phyloP scores from a whole-genome alignment of 1,140 invertebrate species.

The Lepeophtheirus salmonis region DNA sequence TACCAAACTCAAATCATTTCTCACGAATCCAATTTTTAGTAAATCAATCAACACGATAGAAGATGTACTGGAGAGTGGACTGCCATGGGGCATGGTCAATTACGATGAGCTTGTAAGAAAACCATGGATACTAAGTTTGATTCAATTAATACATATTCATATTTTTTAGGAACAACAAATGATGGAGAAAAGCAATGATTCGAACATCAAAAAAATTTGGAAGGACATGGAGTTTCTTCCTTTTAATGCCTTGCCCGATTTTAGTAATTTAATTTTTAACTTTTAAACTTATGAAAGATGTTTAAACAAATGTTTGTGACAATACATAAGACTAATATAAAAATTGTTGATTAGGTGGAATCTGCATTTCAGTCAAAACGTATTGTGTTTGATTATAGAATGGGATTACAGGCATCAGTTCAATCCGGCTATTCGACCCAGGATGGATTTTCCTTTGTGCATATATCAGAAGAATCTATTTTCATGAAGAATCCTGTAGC shows the following conservation, averaged over 20 bases:
- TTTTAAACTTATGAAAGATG: neutral
- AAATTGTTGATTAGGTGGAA: neutral
- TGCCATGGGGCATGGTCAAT: conserved; percentile 14
- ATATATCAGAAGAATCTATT: neutral
- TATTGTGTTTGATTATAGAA: conserved; percentile 13
- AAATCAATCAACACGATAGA: conserved; percentile 9
- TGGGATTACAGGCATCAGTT: conserved; percentile 2
- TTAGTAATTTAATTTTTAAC: neutral
- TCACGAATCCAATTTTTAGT: conserved; percentile 8
- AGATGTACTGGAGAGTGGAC: conserved; percentile 5
- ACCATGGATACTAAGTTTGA: neutral
- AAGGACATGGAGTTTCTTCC: neutral
- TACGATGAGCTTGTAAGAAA: conserved; percentile 8
- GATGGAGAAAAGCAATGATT: conserved; percentile 11
- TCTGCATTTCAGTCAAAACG: neutral
- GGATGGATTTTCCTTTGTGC: conserved; percentile 8
- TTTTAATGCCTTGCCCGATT: neutral
- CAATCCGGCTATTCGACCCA: conserved; percentile 2
- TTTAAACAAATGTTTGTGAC: neutral
- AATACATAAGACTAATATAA: too few relatives aligned
- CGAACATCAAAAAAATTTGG: conserved; percentile 8
- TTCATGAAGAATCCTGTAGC: conserved; percentile 10
- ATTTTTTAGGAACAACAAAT: conserved; percentile 10
- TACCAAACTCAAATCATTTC: conserved; percentile 5
- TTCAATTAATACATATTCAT: neutral